Percentiles rank a stretch among this genome's conserved stretches.
Conservation (phyloP, 2,113 vertebrate species). For the Furnarius figulus region DNA sequence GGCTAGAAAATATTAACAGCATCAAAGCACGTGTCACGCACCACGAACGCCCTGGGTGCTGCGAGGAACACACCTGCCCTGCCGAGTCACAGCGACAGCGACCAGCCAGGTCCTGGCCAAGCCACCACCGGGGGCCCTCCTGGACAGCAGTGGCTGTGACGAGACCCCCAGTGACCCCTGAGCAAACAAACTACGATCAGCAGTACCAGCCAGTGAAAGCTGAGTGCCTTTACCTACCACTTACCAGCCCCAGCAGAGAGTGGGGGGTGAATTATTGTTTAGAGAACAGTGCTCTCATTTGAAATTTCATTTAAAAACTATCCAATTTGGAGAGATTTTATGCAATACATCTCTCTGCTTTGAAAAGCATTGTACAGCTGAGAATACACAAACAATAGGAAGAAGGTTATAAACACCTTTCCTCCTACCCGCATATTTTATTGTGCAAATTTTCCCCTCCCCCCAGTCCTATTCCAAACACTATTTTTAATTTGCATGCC, state of each 20-base stretch:
- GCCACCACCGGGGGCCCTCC: rapidly evolving
- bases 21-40: neutral
- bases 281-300: neutral
- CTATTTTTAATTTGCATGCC: constrained; percentile 60
- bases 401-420: constrained; percentile 54
- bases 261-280: neutral
- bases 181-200: rapidly evolving
- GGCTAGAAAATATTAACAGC: rapidly evolving
- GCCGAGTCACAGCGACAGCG: rapidly evolving
- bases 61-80: rapidly evolving
- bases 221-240: neutral
- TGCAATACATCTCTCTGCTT: neutral
- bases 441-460: constrained; percentile 41
- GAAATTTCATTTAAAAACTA: constrained; percentile 34
- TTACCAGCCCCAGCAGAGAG: neutral
- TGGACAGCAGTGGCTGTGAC: neutral
- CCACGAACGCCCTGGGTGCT: rapidly evolving
- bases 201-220: neutral
- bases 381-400: constrained; percentile 40
- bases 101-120: rapidly evolving
- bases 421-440: constrained; percentile 19
- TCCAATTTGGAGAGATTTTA: neutral
- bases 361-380: constrained; percentile 38
- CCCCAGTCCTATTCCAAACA: constrained; percentile 34
- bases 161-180: rapidly evolving